Conservation (phyloP, 1,140 invertebrate species). For the Cherax destructor region DNA sequence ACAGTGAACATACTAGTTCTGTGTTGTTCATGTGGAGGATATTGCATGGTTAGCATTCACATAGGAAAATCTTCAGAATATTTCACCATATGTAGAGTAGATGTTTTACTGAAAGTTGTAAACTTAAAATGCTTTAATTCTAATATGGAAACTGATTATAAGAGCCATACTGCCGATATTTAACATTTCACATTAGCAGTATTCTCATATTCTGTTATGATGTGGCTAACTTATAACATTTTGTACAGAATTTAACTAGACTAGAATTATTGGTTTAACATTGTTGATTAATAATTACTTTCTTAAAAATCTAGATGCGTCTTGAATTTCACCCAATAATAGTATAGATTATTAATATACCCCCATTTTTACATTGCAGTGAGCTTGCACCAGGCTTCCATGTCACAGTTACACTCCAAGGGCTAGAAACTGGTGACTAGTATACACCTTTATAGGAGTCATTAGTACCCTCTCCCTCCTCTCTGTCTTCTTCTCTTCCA, state of each 20-base stretch:
- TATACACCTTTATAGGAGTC: conserved; percentile 26
- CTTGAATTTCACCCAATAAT: not conserved
- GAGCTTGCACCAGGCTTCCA: conserved; percentile 54
- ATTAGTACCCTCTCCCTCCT: conserved; percentile 9
- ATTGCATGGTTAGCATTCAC: too few species aligned
- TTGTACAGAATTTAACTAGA: not conserved
- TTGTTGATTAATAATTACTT: not conserved
- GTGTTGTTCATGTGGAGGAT: too few species aligned
- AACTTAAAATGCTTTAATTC: not conserved
- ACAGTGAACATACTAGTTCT: too few species aligned
- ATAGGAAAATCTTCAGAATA: too few species aligned
- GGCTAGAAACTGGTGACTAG: conserved; percentile 44
- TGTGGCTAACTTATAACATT: not conserved
- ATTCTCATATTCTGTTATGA: not conserved
- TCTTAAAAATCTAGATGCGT: not conserved
- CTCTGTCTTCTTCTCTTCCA: conserved; percentile 16
- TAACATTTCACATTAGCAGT: not conserved
- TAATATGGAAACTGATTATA: not conserved
- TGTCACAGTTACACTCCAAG: conserved; percentile 38
- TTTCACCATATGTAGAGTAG: too few species aligned
- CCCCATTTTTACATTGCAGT: conserved; percentile 53
- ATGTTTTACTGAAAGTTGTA: too few species aligned
- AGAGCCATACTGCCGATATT: not conserved
- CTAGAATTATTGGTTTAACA: not conserved
- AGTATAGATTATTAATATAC: conserved; percentile 24